These are phyloP conservation scores for Aselliscus stoliczkanus DNA, from an alignment of 2,797 vertebrate species.

Conservation along the genomic window DNA sequence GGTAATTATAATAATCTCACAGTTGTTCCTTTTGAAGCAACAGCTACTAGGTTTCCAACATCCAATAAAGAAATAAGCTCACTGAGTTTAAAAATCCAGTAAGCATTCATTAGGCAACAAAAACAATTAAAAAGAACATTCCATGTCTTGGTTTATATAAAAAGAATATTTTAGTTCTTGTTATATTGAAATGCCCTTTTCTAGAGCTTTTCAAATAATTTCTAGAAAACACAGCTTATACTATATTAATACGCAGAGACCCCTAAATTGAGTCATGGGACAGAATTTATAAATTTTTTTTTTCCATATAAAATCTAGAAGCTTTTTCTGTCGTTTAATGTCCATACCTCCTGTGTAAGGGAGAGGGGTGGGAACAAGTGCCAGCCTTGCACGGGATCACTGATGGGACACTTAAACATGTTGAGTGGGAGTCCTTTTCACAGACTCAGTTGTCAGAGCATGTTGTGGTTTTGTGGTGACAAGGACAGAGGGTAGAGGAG, in stretches of 20 bases:
- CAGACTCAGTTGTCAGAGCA: background rate
- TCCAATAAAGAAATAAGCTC: background rate
- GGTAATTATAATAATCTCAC: background rate
- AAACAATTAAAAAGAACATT: background rate
- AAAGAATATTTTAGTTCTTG: background rate
- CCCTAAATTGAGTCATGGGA: background rate
- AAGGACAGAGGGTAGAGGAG: background rate
- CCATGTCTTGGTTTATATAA: background rate
- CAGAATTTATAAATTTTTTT: background rate
- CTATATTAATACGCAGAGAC: background rate
- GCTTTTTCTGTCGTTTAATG: background rate
- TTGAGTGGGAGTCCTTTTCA: background rate
- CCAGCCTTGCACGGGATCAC: background rate
- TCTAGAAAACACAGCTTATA: background rate
- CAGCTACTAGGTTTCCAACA: background rate
- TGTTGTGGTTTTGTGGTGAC: background rate
- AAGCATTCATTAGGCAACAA: background rate
- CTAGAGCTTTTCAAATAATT: background rate
- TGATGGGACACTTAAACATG: background rate
- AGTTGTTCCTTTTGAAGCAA: background rate
- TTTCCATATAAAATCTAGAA: background rate
- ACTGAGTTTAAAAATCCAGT: background rate
- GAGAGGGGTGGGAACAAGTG: background rate
- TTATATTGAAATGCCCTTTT: background rate
- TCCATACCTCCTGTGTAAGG: rapidly evolving